These are phyloP conservation scores for Drosophila prosaltans DNA, from an alignment of 1,140 invertebrate species.

Conservation along the genomic window DNA sequence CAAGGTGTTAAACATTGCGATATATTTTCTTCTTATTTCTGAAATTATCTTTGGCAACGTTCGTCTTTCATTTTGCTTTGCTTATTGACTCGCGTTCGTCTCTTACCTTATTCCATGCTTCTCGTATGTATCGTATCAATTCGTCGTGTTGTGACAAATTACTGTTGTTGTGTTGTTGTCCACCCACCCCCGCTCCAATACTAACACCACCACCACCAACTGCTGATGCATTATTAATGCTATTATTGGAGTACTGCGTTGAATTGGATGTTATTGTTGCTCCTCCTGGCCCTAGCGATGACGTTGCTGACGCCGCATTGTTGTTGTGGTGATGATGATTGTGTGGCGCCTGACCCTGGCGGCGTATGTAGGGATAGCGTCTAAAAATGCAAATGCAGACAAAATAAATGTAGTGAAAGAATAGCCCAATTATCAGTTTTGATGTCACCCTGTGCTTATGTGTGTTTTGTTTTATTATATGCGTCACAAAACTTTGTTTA, in stretches of 20 bases:
- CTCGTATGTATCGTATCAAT: conserved; percentile 77
- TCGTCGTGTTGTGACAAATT: conserved; percentile 79
- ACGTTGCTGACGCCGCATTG: conserved; percentile 38
- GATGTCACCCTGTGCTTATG: conserved; percentile 30
- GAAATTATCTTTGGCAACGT: background rate
- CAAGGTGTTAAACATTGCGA: conserved; percentile 30
- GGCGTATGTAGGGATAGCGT: conserved; percentile 75
- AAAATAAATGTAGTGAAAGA: conserved; percentile 20
- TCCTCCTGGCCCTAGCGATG: conserved; percentile 46
- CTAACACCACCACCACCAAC: conserved; percentile 7
- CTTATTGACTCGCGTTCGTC: background rate
- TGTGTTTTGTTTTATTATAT: conserved; percentile 40
- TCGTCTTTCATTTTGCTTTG: background rate
- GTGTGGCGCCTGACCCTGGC: conserved; percentile 66
- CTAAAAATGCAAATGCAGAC: conserved; percentile 50
- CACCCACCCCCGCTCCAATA: conserved; percentile 24
- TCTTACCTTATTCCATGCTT: conserved; percentile 80
- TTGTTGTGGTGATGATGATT: conserved; percentile 69
- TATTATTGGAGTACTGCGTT: conserved; percentile 65
- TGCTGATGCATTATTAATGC: conserved; percentile 54
- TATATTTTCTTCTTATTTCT: background rate
- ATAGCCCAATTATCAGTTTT: conserved; percentile 26
- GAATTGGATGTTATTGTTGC: conserved; percentile 42
- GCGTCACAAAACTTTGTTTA: conserved; percentile 10
- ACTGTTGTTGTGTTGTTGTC: conserved; percentile 39